Conservation (phyloP, 2,797 vertebrate genomes). For the Xenentodon cancila region DNA sequence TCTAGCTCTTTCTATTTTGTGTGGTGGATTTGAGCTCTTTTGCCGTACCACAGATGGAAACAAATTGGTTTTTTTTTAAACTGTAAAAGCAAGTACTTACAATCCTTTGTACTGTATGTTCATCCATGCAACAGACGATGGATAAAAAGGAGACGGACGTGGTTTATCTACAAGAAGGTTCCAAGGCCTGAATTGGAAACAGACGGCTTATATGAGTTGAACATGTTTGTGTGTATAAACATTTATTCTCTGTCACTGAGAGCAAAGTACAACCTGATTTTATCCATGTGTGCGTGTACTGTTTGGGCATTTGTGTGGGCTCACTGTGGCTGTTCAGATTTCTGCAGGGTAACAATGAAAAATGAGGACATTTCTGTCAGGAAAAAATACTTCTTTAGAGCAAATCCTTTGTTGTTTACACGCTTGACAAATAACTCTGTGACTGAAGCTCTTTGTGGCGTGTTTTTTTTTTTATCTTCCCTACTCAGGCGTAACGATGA, state of each 20-base stretch:
- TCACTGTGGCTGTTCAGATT: conserved; percentile 31
- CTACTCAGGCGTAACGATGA: conserved; percentile 83
- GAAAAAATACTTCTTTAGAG: conserved; percentile 11
- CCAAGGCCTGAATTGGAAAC: conserved; percentile 14
- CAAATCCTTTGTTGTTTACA: conserved; percentile 14
- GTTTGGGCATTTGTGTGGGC: conserved; percentile 43
- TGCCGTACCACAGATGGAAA: too few relatives aligned
- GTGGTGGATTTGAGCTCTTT: too few relatives aligned
- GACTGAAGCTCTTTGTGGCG: conserved; percentile 14
- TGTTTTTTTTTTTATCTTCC: neutral
- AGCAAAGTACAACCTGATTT: too few relatives aligned
- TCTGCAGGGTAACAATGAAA: conserved; percentile 26
- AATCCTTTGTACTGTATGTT: too few relatives aligned
- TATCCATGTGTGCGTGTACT: conserved; percentile 21
- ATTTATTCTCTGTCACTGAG: neutral
- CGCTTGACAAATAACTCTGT: conserved; percentile 6
- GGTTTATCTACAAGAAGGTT: neutral
- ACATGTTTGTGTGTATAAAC: conserved; percentile 15
- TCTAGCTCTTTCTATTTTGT: too few relatives aligned
- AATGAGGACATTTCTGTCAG: neutral
- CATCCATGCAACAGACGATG: too few relatives aligned
- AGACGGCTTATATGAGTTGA: conserved; percentile 34
- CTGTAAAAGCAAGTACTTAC: too few relatives aligned
- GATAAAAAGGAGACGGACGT: neutral
- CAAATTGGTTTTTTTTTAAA: too few relatives aligned